A percentile compares a stretch with the other conserved stretches of the same genome.
Evolutionary conservation across 1,140 invertebrate species (phyloP).

Genomic region (Nasonia vitripennis): DNA sequence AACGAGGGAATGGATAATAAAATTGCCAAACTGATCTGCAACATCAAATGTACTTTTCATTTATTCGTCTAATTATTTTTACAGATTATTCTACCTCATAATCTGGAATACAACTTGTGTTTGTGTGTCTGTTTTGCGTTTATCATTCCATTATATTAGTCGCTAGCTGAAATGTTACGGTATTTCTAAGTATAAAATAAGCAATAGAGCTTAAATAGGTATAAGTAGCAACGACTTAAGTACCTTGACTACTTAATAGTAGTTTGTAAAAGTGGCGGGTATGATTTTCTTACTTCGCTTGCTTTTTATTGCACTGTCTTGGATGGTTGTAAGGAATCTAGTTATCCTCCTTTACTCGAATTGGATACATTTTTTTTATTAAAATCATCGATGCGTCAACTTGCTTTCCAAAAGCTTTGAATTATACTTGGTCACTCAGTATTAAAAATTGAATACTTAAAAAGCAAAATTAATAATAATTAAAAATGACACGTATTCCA

Average conservation of each 20-base stretch:
- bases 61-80: conserved; percentile 74
- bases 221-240: conserved; percentile 72
- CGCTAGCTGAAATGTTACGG: conserved; percentile 47
- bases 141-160: conserved; percentile 43
- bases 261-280: conserved; percentile 66
- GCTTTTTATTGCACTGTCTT: not conserved
- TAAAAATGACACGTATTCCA: not conserved
- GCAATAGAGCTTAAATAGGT: conserved; percentile 72
- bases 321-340: not conserved
- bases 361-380: not conserved
- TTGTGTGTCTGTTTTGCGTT: conserved; percentile 29
- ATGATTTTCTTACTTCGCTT: conserved; percentile 53
- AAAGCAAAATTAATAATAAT: not conserved
- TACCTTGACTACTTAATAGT: conserved; percentile 65
- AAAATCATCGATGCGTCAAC: not conserved
- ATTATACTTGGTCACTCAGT: not conserved
- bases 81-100: conserved; percentile 73
- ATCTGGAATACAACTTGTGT: conserved; percentile 72
- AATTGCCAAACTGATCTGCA: conserved; percentile 64
- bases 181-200: conserved; percentile 75
- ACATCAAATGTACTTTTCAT: conserved; percentile 74
- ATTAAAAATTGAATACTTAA: not conserved
- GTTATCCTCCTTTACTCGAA: not conserved
- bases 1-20: conserved; percentile 9
- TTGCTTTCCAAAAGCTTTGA: not conserved